Percentiles rank a stretch among this genome's conserved stretches.
Conservation (phyloP, 2,113 vertebrate species). For the Passer domesticus region DNA sequence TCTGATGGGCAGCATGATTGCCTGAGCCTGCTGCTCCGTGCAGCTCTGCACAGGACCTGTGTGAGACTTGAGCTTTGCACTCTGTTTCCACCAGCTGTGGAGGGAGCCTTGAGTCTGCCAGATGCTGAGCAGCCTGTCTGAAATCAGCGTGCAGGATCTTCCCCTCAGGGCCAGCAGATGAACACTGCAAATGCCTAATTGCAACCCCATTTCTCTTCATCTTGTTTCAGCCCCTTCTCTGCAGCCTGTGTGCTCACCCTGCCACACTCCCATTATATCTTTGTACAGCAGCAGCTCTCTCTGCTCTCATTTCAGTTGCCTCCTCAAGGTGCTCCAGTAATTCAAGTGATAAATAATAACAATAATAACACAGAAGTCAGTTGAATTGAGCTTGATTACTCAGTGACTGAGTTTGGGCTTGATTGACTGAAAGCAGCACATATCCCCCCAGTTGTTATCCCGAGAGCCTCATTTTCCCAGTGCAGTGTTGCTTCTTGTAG, state of each 20-base stretch:
- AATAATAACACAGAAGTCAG: constrained; percentile 38
- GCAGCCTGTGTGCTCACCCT: neutral
- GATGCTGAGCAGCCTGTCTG: neutral
- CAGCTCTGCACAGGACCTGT: neutral
- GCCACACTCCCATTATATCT: neutral
- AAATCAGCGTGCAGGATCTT: neutral
- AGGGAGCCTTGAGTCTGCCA: neutral
- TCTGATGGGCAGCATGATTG: neutral
- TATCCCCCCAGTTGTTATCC: constrained; percentile 21
- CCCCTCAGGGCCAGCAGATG: neutral
- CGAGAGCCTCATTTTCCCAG: constrained; percentile 48
- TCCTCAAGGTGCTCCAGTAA: constrained; percentile 60
- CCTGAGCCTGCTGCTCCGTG: neutral
- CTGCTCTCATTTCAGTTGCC: constrained; percentile 17
- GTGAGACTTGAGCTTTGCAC: neutral
- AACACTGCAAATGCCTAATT: neutral
- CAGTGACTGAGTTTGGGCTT: constrained; percentile 18
- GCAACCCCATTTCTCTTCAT: neutral
- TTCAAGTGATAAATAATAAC: constrained; percentile 69
- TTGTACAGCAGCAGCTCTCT: constrained; percentile 5
- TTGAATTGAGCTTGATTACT: constrained; percentile 70
- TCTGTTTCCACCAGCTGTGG: neutral
- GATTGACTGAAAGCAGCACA: constrained; percentile 55
- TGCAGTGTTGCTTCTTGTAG: neutral
- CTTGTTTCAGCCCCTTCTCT: neutral